Evolutionary conservation across 2,113 vertebrate species (phyloP).

Genomic region (Proteles cristata): DNA sequence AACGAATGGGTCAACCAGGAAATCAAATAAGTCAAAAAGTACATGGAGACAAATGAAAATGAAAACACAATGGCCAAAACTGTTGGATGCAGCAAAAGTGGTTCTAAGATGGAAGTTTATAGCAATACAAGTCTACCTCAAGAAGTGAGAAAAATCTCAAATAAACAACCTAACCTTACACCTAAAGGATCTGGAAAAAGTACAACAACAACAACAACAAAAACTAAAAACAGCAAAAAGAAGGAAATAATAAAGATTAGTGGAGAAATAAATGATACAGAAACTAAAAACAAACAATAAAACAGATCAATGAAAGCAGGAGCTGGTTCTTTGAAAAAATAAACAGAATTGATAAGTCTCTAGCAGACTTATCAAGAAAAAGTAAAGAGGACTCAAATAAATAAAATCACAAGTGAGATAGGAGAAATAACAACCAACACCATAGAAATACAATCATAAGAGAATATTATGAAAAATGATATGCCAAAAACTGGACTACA

Average conservation of each 20-base stretch:
- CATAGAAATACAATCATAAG: neutral
- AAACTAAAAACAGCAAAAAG: neutral
- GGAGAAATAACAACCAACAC: neutral
- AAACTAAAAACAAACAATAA: neutral
- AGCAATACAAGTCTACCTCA: too few species aligned
- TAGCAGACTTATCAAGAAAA: neutral
- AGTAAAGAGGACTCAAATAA: neutral
- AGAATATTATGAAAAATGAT: neutral
- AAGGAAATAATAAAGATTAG: neutral
- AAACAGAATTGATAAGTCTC: neutral
- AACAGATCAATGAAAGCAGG: neutral
- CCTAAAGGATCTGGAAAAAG: neutral
- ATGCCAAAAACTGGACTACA: neutral
- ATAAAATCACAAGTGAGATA: neutral
- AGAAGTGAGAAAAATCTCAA: too few species aligned
- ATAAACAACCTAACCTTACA: neutral
- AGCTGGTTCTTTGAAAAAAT: neutral
- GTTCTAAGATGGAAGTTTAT: too few species aligned
- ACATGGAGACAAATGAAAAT: too few species aligned
- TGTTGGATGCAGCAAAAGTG: too few species aligned
- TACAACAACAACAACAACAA: neutral
- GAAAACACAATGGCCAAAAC: too few species aligned
- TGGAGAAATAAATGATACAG: neutral
- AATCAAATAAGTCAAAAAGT: too few species aligned
- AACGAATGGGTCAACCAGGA: too few species aligned